Base-by-base conservation (phyloP, 2,888 invertebrate species). In the Phaonia tiefii region DNA sequence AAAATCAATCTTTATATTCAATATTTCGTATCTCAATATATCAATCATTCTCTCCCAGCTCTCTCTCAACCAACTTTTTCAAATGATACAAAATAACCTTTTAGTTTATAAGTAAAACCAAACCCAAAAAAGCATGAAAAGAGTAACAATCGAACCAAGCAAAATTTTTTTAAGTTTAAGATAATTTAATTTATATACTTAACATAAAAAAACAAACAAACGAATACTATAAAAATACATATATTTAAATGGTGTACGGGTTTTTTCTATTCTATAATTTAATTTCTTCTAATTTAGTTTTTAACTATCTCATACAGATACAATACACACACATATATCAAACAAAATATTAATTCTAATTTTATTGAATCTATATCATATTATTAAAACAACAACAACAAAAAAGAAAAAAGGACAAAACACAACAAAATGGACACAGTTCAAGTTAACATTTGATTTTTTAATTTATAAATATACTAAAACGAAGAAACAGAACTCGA, bases 381-480 rank as follows among this genome's bases (percentile, higher is more conserved):
- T 39, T 58, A 66, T 65, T 13, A 71, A n/a, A n/a, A n/a, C n/a
- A n/a, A n/a, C n/a, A n/a, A 63, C 20, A 37, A 60, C n/a, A 17
- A 25, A 10, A 20, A 54, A 44, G 17, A 73, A 73, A 20, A 20
- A 20, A 5, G 11, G 4, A 44, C 4, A 44, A 44, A 2, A 2
- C n/a, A 44, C 25, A 70, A 65, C 22, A 67, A 44, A 56, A 83
- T 84, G 86, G 87, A 87, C 87, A 87, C 87, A 87, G 87, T 87
- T 87, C 86, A 87, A 87, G 87, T 87, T 87, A 87, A 87, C 87
- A 87, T 86, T 87, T 86, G 86, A 88, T 88, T 85, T 86, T 84
- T 84, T 84, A 80, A 75, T 69, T 75, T 80, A 73, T 67, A 81
- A 67, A 72, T 78, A 67, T 56, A 80, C 31, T 54, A 56, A 20